Conservation (phyloP, 2,888 invertebrate genomes). For the Drosophila fulvimacula region DNA sequence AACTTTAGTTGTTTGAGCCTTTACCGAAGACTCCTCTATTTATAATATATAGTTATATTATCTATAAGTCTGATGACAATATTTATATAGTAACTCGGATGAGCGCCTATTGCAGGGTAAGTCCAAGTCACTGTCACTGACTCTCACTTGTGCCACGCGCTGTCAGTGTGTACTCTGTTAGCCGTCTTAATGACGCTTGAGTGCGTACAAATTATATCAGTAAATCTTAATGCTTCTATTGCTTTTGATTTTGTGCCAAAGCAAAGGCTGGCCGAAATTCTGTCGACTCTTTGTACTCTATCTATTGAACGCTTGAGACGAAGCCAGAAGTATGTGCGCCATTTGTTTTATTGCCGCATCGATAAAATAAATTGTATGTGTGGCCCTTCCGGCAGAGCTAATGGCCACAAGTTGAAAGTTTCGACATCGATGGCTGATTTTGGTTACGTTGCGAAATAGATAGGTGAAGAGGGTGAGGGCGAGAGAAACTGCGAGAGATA, state of each 20-base stretch:
- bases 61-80: neutral
- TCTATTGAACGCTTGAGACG: constrained; percentile 14
- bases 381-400: constrained; percentile 5
- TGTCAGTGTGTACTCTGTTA: constrained; percentile 30
- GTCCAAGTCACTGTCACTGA: neutral
- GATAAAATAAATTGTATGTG: constrained; percentile 65
- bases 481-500: constrained; percentile 1
- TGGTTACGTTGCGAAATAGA: constrained; percentile 34
- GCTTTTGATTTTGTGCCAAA: constrained; percentile 69
- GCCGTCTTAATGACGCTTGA: constrained; percentile 59
- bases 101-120: neutral
- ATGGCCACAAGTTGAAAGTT: constrained; percentile 36
- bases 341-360: constrained; percentile 48
- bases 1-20: neutral
- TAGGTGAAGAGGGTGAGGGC: neutral
- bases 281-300: constrained; percentile 8
- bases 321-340: constrained; percentile 17
- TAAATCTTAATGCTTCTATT: constrained; percentile 73
- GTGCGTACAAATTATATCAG: constrained; percentile 73
- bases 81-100: neutral
- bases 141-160: neutral
- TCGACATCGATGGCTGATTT: constrained; percentile 23
- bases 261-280: constrained; percentile 11
- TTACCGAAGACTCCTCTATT: neutral
- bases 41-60: neutral